Evolutionary conservation across 2,113 vertebrate genomes (phyloP), one percentile per base, ranked within the genome.

Genomic region (Fregetta grallaria): DNA sequence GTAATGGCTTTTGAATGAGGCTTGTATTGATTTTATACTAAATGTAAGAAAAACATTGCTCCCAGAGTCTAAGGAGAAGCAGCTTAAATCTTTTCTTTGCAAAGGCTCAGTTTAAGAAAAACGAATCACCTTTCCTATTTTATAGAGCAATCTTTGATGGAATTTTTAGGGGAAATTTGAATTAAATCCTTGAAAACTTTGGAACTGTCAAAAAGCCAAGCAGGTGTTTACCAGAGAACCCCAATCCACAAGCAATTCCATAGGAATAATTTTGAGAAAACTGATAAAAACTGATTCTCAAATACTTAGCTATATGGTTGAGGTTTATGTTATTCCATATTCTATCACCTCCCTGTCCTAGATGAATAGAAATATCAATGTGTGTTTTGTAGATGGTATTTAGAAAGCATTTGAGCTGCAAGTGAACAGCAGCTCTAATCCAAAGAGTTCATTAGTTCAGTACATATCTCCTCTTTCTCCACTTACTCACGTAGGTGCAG

Each of bases 11-110:
- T 95, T 87, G 79, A 79, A 95, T 83, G 71, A 87, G 89, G n/a
- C 73, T 92, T 79, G 32, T 87, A 96, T 90, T 82, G 95, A 95
- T 96, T 95, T 91, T 95, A 30, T 63, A 70, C 45, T 53, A 42
- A 62, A 44, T 50, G 77, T 34, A 73, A 84, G 76, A 14, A 22
- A 82, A 86, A 4, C 2, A 4, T 79, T 91, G 27, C 62, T 91
- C 68, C 9, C 45, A 30, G 77, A 82, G 58, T 22, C 66, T 12
- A 6, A 70, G 70, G n/a, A 62, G 53, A 49, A 90, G 13, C 8
- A 73, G n/a, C 17, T 27, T 34, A 68, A 53, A 44, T 38, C 34
- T 87, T 89, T 56, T 58, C 71, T 59, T 55, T 70, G 26, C 62
- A 79, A 68, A 92, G 45, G 55, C 50, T 50, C 62, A 30, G 40